A percentile compares a stretch with the other conserved stretches of the same genome.
These are phyloP conservation scores for Gisinianus flammeolus DNA, from an alignment of 2,888 invertebrate species.

Conservation along the genomic window DNA sequence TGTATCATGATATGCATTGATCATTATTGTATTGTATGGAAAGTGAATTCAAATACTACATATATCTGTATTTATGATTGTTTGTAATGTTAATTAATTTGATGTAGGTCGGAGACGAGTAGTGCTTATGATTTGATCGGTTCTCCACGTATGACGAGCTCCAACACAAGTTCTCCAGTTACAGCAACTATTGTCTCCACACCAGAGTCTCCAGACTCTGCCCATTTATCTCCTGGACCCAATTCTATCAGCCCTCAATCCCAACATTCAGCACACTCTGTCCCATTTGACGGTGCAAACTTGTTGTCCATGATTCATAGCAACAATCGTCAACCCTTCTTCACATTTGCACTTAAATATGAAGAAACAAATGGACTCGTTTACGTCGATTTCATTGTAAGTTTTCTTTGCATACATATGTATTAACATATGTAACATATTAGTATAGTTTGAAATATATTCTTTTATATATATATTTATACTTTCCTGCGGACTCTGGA, in stretches of 20 bases:
- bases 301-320: constrained; percentile 46
- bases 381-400: constrained; percentile 57
- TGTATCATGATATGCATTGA: too few species aligned
- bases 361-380: constrained; percentile 56
- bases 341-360: constrained; percentile 58
- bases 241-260: constrained; percentile 25
- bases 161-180: constrained; percentile 46
- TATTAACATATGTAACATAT: background rate
- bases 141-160: constrained; percentile 40
- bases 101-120: constrained; percentile 57
- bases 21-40: too few species aligned
- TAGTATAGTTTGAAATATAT: background rate
- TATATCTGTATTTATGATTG: too few species aligned
- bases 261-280: background rate
- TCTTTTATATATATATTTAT: too few species aligned
- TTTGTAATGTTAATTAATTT: too few species aligned
- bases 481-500: too few species aligned
- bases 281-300: constrained; percentile 23
- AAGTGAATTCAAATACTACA: too few species aligned
- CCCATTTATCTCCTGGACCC: constrained; percentile 35
- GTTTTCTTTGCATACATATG: constrained; percentile 34
- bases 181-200: constrained; percentile 45
- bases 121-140: constrained; percentile 50
- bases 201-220: constrained; percentile 53
- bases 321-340: constrained; percentile 56